A percentile compares a stretch with the other conserved stretches of the same genome.
phyloP scores from a whole-genome alignment of 2,888 invertebrate species.

The Taphrorychus bicolor region DNA sequence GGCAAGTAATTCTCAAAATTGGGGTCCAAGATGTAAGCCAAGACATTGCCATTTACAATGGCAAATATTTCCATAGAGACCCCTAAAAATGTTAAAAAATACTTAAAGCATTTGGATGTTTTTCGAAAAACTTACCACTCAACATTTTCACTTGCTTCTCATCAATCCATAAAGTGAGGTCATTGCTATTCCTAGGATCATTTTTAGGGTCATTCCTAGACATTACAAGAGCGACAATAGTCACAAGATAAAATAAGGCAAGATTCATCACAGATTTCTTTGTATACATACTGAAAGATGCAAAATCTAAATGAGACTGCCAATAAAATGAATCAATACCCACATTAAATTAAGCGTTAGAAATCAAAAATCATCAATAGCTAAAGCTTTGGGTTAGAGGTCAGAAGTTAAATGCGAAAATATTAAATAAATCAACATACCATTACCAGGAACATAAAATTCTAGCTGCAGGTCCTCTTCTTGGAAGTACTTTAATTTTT shows the following conservation, averaged over 20 bases:
- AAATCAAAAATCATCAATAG: background rate
- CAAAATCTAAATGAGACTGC: background rate
- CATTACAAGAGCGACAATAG: slow-evolving; percentile 44
- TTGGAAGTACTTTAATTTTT: background rate
- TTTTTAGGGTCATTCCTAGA: slow-evolving; percentile 57
- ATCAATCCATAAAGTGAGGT: slow-evolving; percentile 88
- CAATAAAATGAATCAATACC: background rate
- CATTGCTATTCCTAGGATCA: slow-evolving; percentile 61
- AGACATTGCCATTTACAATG: slow-evolving; percentile 85
- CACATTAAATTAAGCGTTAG: background rate
- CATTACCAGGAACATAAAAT: background rate
- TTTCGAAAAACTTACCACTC: slow-evolving; percentile 74
- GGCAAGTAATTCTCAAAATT: slow-evolving; percentile 90
- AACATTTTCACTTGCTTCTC: slow-evolving; percentile 91
- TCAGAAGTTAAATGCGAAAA: background rate
- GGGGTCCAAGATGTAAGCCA: slow-evolving; percentile 86
- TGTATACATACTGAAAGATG: slow-evolving; percentile 48
- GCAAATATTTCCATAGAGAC: slow-evolving; percentile 89
- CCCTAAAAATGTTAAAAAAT: slow-evolving; percentile 64
- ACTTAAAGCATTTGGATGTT: background rate
- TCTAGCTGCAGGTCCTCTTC: background rate
- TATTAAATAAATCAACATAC: background rate
- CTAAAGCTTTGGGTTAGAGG: slow-evolving; percentile 21
- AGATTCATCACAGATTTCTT: slow-evolving; percentile 49
- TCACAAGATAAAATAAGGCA: slow-evolving; percentile 45